Evolutionary conservation across 2,888 invertebrate species (phyloP).

Genomic region (Norana najaformis): DNA sequence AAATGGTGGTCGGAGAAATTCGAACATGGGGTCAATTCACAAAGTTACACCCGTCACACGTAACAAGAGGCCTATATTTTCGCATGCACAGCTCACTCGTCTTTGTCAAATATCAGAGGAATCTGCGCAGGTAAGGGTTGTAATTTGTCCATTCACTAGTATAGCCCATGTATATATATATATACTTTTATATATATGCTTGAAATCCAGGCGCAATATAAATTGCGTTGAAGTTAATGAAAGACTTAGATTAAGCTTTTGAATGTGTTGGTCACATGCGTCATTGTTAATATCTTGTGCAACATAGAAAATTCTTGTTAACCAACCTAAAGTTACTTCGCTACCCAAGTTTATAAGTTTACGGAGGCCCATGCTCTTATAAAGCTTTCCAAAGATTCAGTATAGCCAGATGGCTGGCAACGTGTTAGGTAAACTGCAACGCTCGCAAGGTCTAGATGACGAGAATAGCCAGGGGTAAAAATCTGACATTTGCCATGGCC

Average conservation of each 20-base stretch:
- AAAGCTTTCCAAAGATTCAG: no score
- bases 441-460: no score
- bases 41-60: neutral
- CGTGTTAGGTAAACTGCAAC: no score
- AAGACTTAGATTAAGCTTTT: neutral
- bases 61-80: neutral
- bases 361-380: no score
- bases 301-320: no score
- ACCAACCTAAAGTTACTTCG: no score
- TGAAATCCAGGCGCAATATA: neutral
- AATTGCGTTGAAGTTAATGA: neutral
- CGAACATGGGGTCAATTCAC: neutral
- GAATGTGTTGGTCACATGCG: neutral
- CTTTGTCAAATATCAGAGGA: neutral
- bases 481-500: no score
- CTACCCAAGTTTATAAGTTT: no score
- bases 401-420: no score
- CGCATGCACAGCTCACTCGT: neutral
- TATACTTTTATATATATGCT: neutral
- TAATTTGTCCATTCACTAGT: neutral
- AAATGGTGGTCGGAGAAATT: neutral
- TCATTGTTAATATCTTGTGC: no score
- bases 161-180: neutral
- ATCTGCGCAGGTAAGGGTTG: neutral
- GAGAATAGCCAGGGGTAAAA: no score